phyloP scores from a whole-genome alignment of 2,113 vertebrate species.

The Pollachius pollachius region DNA sequence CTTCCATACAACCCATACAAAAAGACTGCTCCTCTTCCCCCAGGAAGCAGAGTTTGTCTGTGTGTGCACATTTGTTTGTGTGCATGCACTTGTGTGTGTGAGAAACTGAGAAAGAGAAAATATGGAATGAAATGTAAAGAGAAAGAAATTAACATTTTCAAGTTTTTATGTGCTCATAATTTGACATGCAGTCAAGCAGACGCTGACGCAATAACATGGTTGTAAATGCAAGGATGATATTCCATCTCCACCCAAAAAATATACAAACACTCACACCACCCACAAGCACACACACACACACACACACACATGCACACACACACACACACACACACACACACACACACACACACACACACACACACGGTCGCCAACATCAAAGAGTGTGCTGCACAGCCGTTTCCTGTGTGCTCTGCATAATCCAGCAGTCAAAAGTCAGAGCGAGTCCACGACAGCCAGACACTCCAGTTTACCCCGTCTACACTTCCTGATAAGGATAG shows the following conservation, averaged over 20 bases:
- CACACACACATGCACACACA: no score
- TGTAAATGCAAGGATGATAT: no score
- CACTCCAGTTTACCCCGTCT: background rate
- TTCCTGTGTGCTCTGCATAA: background rate
- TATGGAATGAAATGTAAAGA: background rate
- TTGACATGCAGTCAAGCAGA: background rate
- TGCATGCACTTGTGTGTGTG: no score
- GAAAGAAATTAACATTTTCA: no score
- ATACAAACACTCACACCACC: no score
- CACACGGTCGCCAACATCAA: background rate
- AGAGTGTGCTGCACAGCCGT: background rate
- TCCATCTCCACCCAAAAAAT: no score
- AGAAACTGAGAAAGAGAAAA: no score
- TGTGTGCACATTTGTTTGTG: background rate
- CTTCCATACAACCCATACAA: conserved; percentile 53
- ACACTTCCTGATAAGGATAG: background rate
- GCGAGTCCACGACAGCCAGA: background rate
- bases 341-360: conserved; percentile 4
- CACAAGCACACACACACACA: background rate
- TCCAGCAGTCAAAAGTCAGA: conserved; percentile 3
- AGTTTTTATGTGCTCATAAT: background rate
- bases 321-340: background rate
- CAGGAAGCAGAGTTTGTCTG: background rate
- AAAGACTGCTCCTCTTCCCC: conserved; percentile 22
- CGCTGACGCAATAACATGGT: no score